A percentile compares a stretch with the other conserved stretches of the same genome.
Evolutionary conservation across 2,888 invertebrate species (phyloP).

Genomic region (Ormyrus labotus): DNA sequence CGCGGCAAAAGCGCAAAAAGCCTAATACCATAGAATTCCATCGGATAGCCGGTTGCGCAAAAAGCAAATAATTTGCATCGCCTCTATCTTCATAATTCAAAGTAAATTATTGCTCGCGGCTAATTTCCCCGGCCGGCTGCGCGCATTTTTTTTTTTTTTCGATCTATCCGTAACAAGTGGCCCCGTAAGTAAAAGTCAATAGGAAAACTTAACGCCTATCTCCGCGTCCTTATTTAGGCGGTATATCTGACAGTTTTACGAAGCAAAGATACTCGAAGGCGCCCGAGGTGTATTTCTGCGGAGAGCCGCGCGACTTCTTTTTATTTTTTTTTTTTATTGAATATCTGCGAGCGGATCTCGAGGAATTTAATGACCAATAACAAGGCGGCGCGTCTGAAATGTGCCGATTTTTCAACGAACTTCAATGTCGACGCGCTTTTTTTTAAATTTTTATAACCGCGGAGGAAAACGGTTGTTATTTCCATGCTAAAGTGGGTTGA

Average conservation of each 20-base stretch:
- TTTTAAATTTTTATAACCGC: no score
- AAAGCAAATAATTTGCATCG: slow-evolving; percentile 32
- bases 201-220: slow-evolving; percentile 22
- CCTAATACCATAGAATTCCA: not conserved
- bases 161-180: not conserved
- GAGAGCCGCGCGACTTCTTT: not conserved
- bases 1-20: not conserved
- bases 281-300: not conserved
- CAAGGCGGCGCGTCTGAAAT: slow-evolving; percentile 2
- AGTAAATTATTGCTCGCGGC: slow-evolving; percentile 14
- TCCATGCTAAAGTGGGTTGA: no score
- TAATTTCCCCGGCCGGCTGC: slow-evolving; percentile 1
- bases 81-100: slow-evolving; percentile 33
- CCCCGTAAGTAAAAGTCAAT: slow-evolving; percentile 42
- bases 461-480: no score
- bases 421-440: no score
- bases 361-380: slow-evolving; percentile 33
- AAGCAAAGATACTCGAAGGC: not conserved
- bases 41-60: slow-evolving; percentile 21
- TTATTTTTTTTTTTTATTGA: slow-evolving; percentile 18
- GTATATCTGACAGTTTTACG: slow-evolving; percentile 46
- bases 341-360: slow-evolving; percentile 22
- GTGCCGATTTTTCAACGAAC: not conserved
- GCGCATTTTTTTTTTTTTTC: slow-evolving; percentile 11
- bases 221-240: slow-evolving; percentile 23